These are phyloP conservation scores for Lycocerus yunnanus DNA, from an alignment of 2,888 invertebrate genomes.

Conservation along the genomic window DNA sequence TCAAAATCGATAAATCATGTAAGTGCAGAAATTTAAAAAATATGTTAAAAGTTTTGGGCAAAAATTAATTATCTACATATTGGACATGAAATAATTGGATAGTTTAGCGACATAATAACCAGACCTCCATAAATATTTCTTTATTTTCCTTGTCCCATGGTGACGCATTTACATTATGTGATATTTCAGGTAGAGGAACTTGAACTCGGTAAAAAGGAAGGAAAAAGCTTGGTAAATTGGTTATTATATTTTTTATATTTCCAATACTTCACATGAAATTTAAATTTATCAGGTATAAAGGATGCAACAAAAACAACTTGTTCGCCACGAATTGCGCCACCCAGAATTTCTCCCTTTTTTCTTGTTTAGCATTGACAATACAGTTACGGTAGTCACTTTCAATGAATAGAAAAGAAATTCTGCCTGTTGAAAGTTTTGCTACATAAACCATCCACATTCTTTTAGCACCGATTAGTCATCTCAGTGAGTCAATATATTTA, in stretches of 20 bases:
- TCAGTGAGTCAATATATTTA: background rate
- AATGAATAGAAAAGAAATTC: background rate
- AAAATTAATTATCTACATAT: background rate
- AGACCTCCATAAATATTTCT: background rate
- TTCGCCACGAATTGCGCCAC: background rate
- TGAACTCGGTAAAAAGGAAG: background rate
- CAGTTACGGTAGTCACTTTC: background rate
- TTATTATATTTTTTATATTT: conserved; percentile 7
- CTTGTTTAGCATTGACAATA: background rate
- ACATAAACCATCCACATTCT: background rate
- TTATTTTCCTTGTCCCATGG: background rate
- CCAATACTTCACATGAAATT: background rate
- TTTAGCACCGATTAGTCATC: background rate
- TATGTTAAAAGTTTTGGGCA: background rate
- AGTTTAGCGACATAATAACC: background rate
- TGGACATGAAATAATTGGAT: background rate
- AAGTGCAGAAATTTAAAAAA: background rate
- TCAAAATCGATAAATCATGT: background rate
- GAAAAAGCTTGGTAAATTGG: background rate
- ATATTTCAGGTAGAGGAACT: background rate
- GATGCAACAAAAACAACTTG: conserved; percentile 9
- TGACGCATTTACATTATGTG: background rate
- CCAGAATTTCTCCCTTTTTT: background rate
- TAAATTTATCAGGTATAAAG: conserved; percentile 13
- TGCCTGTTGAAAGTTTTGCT: background rate